A percentile compares a stretch with the other conserved stretches of the same genome.
Evolutionary conservation across 1,140 invertebrate species (phyloP).

Genomic region (Plectus sambesii): DNA sequence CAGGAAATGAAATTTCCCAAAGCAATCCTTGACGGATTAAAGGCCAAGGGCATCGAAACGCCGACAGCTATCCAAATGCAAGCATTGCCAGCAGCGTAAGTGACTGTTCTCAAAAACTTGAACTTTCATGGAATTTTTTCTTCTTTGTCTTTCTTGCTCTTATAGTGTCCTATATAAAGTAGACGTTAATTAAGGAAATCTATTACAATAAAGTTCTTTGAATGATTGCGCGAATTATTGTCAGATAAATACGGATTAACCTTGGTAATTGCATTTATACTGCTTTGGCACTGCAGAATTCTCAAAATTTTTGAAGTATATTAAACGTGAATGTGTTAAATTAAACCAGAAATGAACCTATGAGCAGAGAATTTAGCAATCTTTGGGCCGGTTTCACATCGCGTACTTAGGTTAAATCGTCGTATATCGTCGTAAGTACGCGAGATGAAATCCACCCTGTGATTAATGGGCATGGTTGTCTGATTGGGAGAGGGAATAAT

Average conservation of each 20-base stretch:
- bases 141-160: conserved; percentile 12
- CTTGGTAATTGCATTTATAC: background rate
- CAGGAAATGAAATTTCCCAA: conserved; percentile 90
- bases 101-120: conserved; percentile 3
- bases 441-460: too few relatives aligned
- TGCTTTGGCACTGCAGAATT: background rate
- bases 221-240: background rate
- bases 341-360: background rate
- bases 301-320: conserved; percentile 8
- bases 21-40: conserved; percentile 63
- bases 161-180: conserved; percentile 4
- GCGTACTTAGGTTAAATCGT: too few relatives aligned
- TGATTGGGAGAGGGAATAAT: background rate
- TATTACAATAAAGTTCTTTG: background rate
- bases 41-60: conserved; percentile 69
- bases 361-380: background rate
- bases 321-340: background rate
- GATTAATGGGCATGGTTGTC: background rate
- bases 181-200: background rate
- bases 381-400: too few relatives aligned
- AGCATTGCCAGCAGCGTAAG: conserved; percentile 78
- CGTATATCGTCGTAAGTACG: too few relatives aligned
- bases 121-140: conserved; percentile 24
- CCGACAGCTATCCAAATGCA: conserved; percentile 98
- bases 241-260: background rate